These are phyloP conservation scores for Myrmecobius fasciatus DNA, from an alignment of 2,113 vertebrate genomes.

Conservation along the genomic window DNA sequence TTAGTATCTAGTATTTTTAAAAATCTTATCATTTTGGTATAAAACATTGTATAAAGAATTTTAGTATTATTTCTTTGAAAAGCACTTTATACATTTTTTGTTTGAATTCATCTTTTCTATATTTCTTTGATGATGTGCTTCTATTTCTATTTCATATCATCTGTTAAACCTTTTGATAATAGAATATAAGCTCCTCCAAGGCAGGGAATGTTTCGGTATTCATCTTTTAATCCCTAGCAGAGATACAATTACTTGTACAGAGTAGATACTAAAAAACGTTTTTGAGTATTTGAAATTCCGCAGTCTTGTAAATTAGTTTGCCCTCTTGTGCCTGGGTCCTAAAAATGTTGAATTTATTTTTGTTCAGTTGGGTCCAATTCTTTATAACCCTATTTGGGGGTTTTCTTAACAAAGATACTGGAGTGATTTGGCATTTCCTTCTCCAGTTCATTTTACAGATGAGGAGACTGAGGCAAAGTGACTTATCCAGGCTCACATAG, in stretches of 20 bases:
- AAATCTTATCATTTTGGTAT: neutral
- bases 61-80: neutral
- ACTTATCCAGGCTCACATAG: neutral
- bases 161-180: neutral
- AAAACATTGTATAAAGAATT: neutral
- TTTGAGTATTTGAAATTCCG: neutral
- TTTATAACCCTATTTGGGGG: neutral
- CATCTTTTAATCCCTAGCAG: neutral
- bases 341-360: neutral
- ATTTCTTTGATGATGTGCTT: neutral
- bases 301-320: neutral
- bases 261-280: neutral
- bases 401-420: neutral
- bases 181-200: neutral
- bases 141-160: slow-evolving; percentile 16
- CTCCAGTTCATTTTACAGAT: neutral
- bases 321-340: slow-evolving; percentile 12
- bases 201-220: neutral
- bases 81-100: slow-evolving; percentile 1
- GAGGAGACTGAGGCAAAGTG: neutral
- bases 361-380: neutral
- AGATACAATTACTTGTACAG: neutral
- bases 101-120: slow-evolving; percentile 8
- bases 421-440: neutral
- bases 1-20: neutral